Evolutionary conservation across 2,797 vertebrate genomes (phyloP).

Genomic region (Austrolebias charrua): DNA sequence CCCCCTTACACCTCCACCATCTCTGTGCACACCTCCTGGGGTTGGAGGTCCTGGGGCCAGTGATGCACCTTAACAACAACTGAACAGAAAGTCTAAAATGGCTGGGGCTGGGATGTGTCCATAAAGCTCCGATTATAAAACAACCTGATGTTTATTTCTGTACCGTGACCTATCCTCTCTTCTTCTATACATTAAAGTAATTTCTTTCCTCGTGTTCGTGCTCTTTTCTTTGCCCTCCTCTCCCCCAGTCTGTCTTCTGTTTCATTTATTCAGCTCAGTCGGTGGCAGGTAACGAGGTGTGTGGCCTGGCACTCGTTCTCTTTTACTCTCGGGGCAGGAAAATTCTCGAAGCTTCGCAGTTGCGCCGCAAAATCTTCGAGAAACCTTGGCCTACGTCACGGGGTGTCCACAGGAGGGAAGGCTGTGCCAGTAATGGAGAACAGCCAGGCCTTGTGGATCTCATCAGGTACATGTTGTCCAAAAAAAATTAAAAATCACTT

Average conservation of each 20-base stretch:
- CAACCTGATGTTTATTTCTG: neutral
- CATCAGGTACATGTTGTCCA: neutral
- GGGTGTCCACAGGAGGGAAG: neutral
- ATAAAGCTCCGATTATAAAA: conserved; percentile 5
- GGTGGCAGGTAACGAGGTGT: conserved; percentile 45
- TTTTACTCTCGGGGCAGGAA: conserved; percentile 10
- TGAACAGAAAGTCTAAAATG: conserved; percentile 11
- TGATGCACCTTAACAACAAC: conserved; percentile 24
- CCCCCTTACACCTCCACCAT: conserved; percentile 27
- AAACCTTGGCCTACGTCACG: conserved; percentile 1
- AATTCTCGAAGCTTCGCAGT: conserved; percentile 12
- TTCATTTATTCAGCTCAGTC: conserved; percentile 37
- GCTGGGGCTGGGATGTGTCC: neutral
- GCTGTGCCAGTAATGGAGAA: neutral
- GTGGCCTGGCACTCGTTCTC: conserved; percentile 7
- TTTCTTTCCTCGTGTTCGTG: conserved; percentile 70
- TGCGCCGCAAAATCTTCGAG: conserved; percentile 5
- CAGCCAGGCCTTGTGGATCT: neutral
- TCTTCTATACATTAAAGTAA: conserved; percentile 57
- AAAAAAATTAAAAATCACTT: too few species aligned
- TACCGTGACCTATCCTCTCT: neutral
- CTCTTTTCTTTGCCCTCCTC: conserved; percentile 24
- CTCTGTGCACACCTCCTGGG: conserved; percentile 18
- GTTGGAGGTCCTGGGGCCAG: conserved; percentile 40
- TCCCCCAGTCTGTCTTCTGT: conserved; percentile 5